Evolutionary conservation across 2,797 vertebrate genomes (phyloP).

Genomic region (Siniperca scherzeri): DNA sequence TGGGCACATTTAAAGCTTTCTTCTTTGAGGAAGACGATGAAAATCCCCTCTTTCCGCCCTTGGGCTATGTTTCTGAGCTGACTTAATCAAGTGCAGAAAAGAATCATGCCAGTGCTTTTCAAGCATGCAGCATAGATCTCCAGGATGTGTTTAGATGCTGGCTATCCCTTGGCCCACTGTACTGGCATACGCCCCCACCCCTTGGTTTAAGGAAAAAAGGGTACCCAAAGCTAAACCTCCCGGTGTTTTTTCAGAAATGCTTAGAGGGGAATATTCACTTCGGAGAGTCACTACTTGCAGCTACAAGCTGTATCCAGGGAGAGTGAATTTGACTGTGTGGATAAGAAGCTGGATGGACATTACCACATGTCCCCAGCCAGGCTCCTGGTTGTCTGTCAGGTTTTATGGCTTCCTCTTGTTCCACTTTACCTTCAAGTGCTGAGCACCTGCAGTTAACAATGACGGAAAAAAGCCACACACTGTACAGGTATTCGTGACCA

Average conservation of each 20-base stretch:
- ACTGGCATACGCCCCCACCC: neutral
- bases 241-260: constrained; percentile 13
- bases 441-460: constrained; percentile 23
- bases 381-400: constrained; percentile 12
- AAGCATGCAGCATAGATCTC: constrained; percentile 34
- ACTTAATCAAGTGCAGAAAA: constrained; percentile 54
- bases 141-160: constrained; percentile 37
- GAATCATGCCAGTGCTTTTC: constrained; percentile 25
- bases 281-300: neutral
- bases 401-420: constrained; percentile 23
- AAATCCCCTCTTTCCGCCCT: constrained; percentile 42
- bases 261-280: neutral
- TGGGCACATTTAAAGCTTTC: constrained; percentile 58
- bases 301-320: neutral
- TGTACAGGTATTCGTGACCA: neutral
- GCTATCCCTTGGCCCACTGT: neutral
- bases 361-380: neutral
- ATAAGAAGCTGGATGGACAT: constrained; percentile 9
- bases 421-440: constrained; percentile 21
- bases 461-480: neutral
- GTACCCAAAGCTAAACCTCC: neutral
- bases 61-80: constrained; percentile 51
- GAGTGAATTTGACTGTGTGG: constrained; percentile 15
- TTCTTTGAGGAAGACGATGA: constrained; percentile 50
- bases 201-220: neutral